A percentile compares a stretch with the other conserved stretches of the same genome.
Evolutionary conservation across 2,113 vertebrate species (phyloP).

Genomic region (Martes martes): DNA sequence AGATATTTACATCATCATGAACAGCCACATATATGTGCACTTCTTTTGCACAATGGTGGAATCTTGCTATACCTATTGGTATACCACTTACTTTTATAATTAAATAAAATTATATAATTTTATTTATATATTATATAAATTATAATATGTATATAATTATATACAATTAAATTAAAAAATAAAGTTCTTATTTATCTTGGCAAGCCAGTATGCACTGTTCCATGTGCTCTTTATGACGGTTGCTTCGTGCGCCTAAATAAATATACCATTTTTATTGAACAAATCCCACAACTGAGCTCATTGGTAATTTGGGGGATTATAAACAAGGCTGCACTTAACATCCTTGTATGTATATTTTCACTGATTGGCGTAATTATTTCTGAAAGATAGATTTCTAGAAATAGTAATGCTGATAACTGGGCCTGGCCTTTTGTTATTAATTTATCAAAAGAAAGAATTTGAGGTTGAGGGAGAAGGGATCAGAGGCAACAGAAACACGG

Average conservation of each 20-base stretch:
- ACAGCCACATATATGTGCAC: background rate
- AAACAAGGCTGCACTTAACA: background rate
- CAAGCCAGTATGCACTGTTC: background rate
- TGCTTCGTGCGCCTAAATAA: background rate
- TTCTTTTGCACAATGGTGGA: conserved; percentile 20
- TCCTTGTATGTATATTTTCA: background rate
- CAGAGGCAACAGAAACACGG: background rate
- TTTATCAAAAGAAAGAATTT: background rate
- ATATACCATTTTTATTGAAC: conserved; percentile 11
- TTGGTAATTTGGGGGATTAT: background rate
- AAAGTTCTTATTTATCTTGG: background rate
- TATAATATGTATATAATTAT: too few relatives aligned
- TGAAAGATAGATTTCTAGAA: background rate
- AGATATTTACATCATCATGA: background rate
- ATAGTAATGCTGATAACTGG: background rate
- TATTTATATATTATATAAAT: too few relatives aligned
- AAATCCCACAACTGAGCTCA: background rate
- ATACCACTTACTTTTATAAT: background rate
- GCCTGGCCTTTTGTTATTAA: background rate
- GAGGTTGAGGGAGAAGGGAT: background rate
- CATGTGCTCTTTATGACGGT: background rate
- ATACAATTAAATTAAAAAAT: too few relatives aligned
- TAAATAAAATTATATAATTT: too few relatives aligned
- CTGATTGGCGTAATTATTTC: background rate
- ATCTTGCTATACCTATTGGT: background rate